Percentiles rank a stretch among this genome's conserved stretches.
phyloP scores from a whole-genome alignment of 2,113 vertebrate species.

The Cyprichromis sp. region DNA sequence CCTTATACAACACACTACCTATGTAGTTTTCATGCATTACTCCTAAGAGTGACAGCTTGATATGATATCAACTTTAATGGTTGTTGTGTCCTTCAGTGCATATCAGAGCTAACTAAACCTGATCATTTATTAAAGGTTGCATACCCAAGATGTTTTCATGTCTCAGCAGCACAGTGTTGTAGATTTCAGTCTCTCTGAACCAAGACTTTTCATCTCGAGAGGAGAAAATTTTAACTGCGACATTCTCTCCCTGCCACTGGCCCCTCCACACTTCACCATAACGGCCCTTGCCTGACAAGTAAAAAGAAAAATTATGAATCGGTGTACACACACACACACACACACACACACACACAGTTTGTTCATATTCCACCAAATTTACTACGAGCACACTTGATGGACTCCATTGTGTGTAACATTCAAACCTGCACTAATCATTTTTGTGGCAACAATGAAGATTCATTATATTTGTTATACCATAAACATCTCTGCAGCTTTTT shows the following conservation, averaged over 20 bases:
- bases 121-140: neutral
- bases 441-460: neutral
- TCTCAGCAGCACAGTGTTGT: constrained; percentile 95
- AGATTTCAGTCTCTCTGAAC: constrained; percentile 97
- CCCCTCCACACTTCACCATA: constrained; percentile 97
- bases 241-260: constrained; percentile 95
- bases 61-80: neutral
- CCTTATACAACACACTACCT: neutral
- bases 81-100: neutral
- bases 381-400: neutral
- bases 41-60: neutral
- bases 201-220: constrained; percentile 98
- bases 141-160: constrained; percentile 95
- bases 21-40: neutral
- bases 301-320: neutral
- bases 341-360: neutral
- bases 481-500: neutral
- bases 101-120: neutral
- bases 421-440: neutral
- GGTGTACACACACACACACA: neutral
- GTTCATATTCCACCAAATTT: neutral
- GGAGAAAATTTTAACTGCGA: constrained; percentile 98
- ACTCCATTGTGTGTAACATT: neutral
- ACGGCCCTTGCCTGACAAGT: constrained; percentile 84
- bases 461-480: neutral